These are phyloP conservation scores for Helleia helle DNA, from an alignment of 2,888 invertebrate genomes.

Conservation along the genomic window DNA sequence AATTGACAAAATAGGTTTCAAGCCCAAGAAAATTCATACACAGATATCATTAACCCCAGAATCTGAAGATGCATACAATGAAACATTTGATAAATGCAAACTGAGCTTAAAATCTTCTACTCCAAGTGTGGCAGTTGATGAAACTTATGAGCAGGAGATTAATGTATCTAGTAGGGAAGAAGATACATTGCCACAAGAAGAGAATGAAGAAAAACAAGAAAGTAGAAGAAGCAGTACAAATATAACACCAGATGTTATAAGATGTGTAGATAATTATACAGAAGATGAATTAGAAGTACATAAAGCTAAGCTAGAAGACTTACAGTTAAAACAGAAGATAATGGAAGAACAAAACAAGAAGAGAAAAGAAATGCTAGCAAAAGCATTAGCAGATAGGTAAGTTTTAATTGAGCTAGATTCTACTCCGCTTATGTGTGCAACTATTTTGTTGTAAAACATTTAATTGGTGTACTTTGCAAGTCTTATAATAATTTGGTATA, in stretches of 20 bases:
- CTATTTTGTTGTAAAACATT: no score
- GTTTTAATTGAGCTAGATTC: no score
- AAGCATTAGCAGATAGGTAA: slow-evolving; percentile 83
- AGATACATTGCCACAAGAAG: slow-evolving; percentile 4
- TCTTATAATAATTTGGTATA: no score
- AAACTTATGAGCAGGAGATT: no score
- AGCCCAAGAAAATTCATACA: slow-evolving; percentile 27
- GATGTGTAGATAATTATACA: slow-evolving; percentile 44
- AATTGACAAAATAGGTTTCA: slow-evolving; percentile 36
- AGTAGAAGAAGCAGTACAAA: slow-evolving; percentile 30
- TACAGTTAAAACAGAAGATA: slow-evolving; percentile 80
- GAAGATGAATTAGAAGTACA: slow-evolving; percentile 54
- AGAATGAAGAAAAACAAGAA: slow-evolving; percentile 15
- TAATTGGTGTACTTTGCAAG: no score
- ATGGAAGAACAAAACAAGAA: slow-evolving; percentile 88
- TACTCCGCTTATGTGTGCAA: no score
- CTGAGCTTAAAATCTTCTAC: slow-evolving; percentile 44
- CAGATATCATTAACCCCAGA: slow-evolving; percentile 32
- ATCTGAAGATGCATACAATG: slow-evolving; percentile 47
- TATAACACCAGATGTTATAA: slow-evolving; percentile 43
- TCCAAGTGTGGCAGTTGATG: slow-evolving; percentile 15
- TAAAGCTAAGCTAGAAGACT: slow-evolving; percentile 75
- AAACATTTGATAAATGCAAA: slow-evolving; percentile 55
- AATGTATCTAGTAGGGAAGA: slow-evolving; percentile 26
- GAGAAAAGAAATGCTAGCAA: slow-evolving; percentile 80